A percentile compares a stretch with the other conserved stretches of the same genome.
Conservation (phyloP, 2,888 invertebrate genomes). For the Nomada hirtipes region DNA sequence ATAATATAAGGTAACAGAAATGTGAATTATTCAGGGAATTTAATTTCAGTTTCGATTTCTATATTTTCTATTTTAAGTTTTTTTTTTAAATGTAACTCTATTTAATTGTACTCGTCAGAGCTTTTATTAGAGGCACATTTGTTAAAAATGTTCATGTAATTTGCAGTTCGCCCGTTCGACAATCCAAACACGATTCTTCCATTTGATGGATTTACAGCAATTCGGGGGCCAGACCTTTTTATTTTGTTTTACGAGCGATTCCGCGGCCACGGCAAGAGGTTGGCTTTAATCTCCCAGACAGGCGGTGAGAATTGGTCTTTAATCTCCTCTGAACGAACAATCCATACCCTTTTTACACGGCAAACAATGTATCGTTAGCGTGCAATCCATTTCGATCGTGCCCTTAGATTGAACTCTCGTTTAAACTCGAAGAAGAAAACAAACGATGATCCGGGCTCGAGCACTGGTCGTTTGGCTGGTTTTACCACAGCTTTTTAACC, state of each 20-base stretch:
- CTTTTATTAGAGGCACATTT: too few species aligned
- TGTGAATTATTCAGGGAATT: too few species aligned
- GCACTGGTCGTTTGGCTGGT: not conserved
- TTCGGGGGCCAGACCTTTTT: not conserved
- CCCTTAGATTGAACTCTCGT: not conserved
- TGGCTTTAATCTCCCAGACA: constrained; percentile 23
- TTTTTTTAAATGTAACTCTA: too few species aligned
- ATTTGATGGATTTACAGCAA: constrained; percentile 25
- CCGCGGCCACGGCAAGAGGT: constrained; percentile 6
- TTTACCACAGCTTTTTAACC: not conserved
- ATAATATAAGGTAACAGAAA: too few species aligned
- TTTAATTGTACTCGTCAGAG: too few species aligned
- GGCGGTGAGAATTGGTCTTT: constrained; percentile 42
- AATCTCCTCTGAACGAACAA: constrained; percentile 43
- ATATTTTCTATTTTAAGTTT: too few species aligned
- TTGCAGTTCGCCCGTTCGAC: not conserved
- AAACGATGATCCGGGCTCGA: not conserved
- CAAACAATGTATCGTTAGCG: constrained; percentile 44
- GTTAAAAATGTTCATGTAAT: too few species aligned
- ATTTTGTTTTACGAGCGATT: constrained; percentile 23
- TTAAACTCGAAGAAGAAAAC: not conserved
- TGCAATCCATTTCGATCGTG: constrained; percentile 29
- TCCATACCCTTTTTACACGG: not conserved
- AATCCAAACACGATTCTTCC: not conserved
- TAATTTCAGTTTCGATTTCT: too few species aligned